Base-by-base conservation (phyloP, 37 sponge, comb jelly and placozoan genomes). In the Haliclona indistincta region DNA sequence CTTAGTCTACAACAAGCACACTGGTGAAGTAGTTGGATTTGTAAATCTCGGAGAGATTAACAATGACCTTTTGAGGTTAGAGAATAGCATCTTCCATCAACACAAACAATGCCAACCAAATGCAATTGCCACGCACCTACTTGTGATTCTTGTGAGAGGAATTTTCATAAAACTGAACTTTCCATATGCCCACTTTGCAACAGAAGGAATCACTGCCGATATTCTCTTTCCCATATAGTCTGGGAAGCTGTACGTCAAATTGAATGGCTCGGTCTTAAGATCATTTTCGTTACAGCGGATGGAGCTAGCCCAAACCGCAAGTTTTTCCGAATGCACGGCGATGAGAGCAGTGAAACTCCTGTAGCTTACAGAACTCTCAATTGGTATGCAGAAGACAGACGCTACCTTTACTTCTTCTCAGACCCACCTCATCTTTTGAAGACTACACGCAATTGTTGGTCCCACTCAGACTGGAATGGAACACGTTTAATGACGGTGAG, bases 401-500 rank as follows among this genome's bases (percentile, higher is more conserved):
- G 6, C 61, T 68, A 19, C 44, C 8, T 58, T 64, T 64, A 20
- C 38, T 64, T 64, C 39, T 38, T 64, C 8, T 64, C 66, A 6
- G 66, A 64, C 39, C 66, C 66, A 53, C 72, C 72, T 10, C 72
- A 71, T 32, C 30, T 71, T 11, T 54, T 71, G 2, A 71, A 71
- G 35, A 71, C 72, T 2, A 32, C 38, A 11, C 20, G 72, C 10
- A 71, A 71, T 35, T 71, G 72, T n/a, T 54, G 36, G 56, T 71
- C 72, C 22, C 72, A 71, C 38, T 71, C 72, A 26, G 56, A 22
- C 2, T 42, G 19, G 29, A 13, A n/a, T 28, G 36, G 56, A 36
- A 54, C 56, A 38, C 54, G 72, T 35, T 29, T 13, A 30, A 71
- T 71, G 72, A 28, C 10, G 72, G 72, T n/a, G n/a, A n/a, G n/a